Evolutionary conservation across 2,797 vertebrate genomes (phyloP), one percentile per base, ranked within the genome.

Genomic region (Sebastes alutus): DNA sequence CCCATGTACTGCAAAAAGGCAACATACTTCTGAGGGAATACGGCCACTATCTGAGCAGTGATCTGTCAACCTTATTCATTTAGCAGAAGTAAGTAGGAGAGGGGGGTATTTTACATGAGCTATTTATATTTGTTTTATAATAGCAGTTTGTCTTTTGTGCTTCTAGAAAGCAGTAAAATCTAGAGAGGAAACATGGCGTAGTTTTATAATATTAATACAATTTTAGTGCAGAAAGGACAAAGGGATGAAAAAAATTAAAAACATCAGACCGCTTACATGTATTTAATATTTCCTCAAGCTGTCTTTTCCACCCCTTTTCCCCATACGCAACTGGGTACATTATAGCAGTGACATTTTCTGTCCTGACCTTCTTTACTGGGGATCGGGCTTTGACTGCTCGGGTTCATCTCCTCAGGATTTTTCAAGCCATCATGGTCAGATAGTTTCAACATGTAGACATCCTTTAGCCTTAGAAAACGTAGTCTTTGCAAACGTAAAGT

Each of bases 1-100:
- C 96, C 96, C 96, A 95, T 96, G 96, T 95, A 96, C 87, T 95
- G 97, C 96, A 97, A 97, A 97, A 96, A 97, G 97, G 96, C 97
- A 97, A 95, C 94, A 94, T 96, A 95, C 94, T 96, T 92, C 89
- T 93, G 84, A 95, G 94, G 94, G 95, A 95, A 96, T 54, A 93
- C 61, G 96, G 94, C 96, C 96, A 96, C 96, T 96, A 96, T 97
- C 93, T 97, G 96, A 98, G 96, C 96, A 97, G 94, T 93, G 95
- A 97, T 96, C 97, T 97, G 97, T 98, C 97, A 98, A 92, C 94
- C 96, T 96, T 93, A 92, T 95, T 98, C 96, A 97, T 89, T 96
- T 95, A 95, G 95, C 96, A 96, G 89, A 84, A 85, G 94, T 93
- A 96, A 95, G 93, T 92, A 90, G 91, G 83, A 83, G 85, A 77